Conservation (phyloP, 1,140 invertebrate species). For the Drosophila ficusphila region DNA sequence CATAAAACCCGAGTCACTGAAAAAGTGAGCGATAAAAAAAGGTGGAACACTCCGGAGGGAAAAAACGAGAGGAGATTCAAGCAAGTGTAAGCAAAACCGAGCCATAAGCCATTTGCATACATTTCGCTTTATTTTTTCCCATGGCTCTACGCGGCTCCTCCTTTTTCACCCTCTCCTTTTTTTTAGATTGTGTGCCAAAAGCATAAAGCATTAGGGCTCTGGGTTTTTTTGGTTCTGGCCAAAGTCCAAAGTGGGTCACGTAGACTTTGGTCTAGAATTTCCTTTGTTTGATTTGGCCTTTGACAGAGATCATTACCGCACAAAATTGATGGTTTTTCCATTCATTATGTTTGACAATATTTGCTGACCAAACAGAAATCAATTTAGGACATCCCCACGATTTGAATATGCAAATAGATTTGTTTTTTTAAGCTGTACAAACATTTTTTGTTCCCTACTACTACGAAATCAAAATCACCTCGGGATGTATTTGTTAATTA, state of each 20-base stretch:
- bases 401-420: conserved; percentile 28
- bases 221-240: conserved; percentile 10
- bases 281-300: conserved; percentile 47
- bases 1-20: conserved; percentile 24
- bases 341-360: conserved; percentile 16
- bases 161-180: not conserved
- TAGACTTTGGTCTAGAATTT: conserved; percentile 42
- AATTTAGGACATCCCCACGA: conserved; percentile 10
- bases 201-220: conserved; percentile 33
- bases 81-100: conserved; percentile 72
- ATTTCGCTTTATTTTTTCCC: conserved; percentile 52
- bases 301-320: conserved; percentile 48
- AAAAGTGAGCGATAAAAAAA: conserved; percentile 60
- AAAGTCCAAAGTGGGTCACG: conserved; percentile 45
- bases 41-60: conserved; percentile 8
- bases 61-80: conserved; percentile 22
- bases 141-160: not conserved
- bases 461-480: not conserved
- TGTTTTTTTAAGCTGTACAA: no score
- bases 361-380: conserved; percentile 32
- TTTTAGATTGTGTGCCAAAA: conserved; percentile 25
- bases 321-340: conserved; percentile 51
- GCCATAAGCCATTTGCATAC: conserved; percentile 74
- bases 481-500: not conserved
- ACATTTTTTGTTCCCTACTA: not conserved